A percentile compares a stretch with the other conserved stretches of the same genome.
Evolutionary conservation across 2,888 invertebrate genomes (phyloP).

Genomic region (Adela reaumurella): DNA sequence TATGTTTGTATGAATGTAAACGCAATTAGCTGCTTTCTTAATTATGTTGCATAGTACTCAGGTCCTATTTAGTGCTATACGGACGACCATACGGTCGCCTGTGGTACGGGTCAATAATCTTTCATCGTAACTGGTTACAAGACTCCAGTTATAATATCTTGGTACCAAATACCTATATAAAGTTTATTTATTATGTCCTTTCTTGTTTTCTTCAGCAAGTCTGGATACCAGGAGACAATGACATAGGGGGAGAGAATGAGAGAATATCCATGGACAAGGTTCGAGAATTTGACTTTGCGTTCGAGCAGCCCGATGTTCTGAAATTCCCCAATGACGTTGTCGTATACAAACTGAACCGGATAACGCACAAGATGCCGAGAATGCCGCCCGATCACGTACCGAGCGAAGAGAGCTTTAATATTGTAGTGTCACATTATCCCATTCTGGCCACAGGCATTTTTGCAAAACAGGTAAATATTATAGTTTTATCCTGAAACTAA

Average conservation of each 20-base stretch:
- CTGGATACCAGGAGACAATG: conserved; percentile 94
- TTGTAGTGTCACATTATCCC: conserved; percentile 75
- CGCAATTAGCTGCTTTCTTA: too few relatives aligned
- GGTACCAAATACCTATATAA: too few relatives aligned
- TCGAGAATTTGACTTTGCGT: conserved; percentile 69
- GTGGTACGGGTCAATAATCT: too few relatives aligned
- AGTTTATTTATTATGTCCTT: too few relatives aligned
- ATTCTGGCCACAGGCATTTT: conserved; percentile 32
- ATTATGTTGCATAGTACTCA: too few relatives aligned
- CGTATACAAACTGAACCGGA: conserved; percentile 72
- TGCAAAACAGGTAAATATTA: conserved; percentile 43
- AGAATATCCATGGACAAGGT: conserved; percentile 66
- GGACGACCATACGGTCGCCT: too few relatives aligned
- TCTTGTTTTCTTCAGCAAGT: conserved; percentile 65
- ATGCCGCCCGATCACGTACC: conserved; percentile 32
- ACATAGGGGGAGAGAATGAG: conserved; percentile 91
- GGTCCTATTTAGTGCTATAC: too few relatives aligned
- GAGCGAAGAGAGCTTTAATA: conserved; percentile 49
- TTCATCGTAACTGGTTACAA: too few relatives aligned
- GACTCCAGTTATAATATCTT: too few relatives aligned
- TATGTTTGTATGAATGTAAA: too few relatives aligned
- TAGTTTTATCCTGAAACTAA: too few relatives aligned
- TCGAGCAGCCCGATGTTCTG: conserved; percentile 65
- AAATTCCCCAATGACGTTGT: conserved; percentile 55
- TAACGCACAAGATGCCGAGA: conserved; percentile 62